Evolutionary conservation across 2,888 invertebrate species (phyloP).

Genomic region (Cephus runcator): DNA sequence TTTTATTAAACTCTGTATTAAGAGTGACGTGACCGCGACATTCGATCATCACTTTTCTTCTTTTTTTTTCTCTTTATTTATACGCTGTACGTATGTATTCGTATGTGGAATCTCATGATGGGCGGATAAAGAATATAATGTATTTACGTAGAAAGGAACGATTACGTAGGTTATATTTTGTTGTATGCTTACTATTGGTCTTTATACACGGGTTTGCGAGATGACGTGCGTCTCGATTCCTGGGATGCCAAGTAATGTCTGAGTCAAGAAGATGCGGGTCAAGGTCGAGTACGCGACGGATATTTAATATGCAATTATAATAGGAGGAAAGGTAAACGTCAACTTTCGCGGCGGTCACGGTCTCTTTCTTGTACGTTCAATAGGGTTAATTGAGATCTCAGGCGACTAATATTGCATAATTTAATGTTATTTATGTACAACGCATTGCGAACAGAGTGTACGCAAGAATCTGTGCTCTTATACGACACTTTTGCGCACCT

Average conservation of each 20-base stretch:
- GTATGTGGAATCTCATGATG: neutral
- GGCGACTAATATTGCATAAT: constrained; percentile 21
- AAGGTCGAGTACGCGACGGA: neutral
- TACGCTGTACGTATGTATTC: neutral
- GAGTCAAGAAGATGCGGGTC: neutral
- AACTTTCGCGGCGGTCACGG: neutral
- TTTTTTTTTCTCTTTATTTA: too few relatives aligned
- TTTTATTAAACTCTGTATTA: neutral
- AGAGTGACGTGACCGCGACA: neutral
- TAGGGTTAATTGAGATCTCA: constrained; percentile 18
- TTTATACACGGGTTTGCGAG: neutral
- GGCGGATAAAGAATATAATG: neutral
- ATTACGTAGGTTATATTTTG: neutral
- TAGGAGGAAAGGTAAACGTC: neutral
- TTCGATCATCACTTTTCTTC: neutral
- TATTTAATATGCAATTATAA: neutral
- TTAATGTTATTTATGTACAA: constrained; percentile 33
- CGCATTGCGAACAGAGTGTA: constrained; percentile 15
- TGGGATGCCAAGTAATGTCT: neutral
- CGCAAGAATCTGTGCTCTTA: neutral
- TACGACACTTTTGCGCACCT: neutral
- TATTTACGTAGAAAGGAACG: neutral
- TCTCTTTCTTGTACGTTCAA: neutral
- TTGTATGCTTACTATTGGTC: neutral
- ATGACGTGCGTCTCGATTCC: neutral